Base-by-base conservation (phyloP, 1,140 invertebrate species). In the Cotesia vestalis region DNA sequence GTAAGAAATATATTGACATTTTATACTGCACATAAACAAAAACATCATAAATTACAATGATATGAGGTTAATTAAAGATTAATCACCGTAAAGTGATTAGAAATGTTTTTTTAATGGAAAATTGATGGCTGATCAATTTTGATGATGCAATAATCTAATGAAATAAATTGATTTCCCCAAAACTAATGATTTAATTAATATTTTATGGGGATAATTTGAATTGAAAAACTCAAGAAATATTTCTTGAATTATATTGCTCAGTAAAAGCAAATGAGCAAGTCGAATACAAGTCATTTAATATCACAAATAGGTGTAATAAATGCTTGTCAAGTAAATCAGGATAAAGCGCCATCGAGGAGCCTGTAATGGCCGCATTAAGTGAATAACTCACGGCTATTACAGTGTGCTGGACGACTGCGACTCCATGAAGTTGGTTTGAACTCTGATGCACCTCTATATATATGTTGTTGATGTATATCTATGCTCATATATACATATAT, bases 261-360 rank as follows among this genome's bases (percentile, higher is more conserved):
- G n/a, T 55, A 55, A 36, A 34, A n/a, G 40, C 14, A 52, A 66
- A 52, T 38, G 60, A 63, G 53, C 40, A 20, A 53, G 62, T 27
- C 27, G 46, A 35, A 71, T 38, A 71, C 61, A 71, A 69, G 66
- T 53, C 59, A 53, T 60, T 64, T 69, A 73, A 73, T 73, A 69
- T 69, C 60, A 55, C 59, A 69, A 64, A 82, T 81, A 80, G 76
- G 79, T 82, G 80, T 80, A 82, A 84, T 84, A 83, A 84, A 84
- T 83, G 81, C 77, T 81, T 80, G 84, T 84, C 82, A 78, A 84
- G 81, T 85, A 84, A 85, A 84, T 85, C 84, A 85, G 83, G 82
- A 85, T 85, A 81, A 84, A 83, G 80, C 81, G 80, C 79, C 82
- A 84, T 83, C 77, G 83, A 83, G 82, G 76, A 81, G 79, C 80